Conservation (phyloP, 2,797 vertebrate species). For the Malurus splendens region DNA sequence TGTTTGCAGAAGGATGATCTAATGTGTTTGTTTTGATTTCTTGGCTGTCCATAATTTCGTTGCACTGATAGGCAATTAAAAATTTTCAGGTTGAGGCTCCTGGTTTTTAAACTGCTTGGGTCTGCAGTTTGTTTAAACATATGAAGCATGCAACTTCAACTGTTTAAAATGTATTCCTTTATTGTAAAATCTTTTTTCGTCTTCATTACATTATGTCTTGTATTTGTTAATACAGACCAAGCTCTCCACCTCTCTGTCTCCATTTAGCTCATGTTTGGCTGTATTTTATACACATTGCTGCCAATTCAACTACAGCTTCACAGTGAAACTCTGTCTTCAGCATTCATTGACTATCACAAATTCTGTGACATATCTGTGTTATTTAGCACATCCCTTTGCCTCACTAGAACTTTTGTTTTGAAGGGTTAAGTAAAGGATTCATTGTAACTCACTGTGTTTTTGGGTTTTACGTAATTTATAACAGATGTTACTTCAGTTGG, state of each 20-base stretch:
- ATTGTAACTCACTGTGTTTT: slow-evolving; percentile 29
- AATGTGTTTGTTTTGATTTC: background rate
- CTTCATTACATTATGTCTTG: background rate
- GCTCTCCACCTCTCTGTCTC: background rate
- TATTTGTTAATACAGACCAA: background rate
- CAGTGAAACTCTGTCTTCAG: slow-evolving; percentile 33
- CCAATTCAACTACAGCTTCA: background rate
- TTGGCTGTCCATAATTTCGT: background rate
- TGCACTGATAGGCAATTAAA: background rate
- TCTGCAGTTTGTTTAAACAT: background rate
- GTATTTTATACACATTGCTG: background rate
- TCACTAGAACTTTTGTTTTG: slow-evolving; percentile 33
- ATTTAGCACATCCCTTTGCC: slow-evolving; percentile 27
- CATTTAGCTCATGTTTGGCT: background rate
- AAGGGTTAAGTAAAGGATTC: slow-evolving; percentile 21
- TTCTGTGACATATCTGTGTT: background rate
- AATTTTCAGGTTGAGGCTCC: background rate
- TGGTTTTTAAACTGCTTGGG: background rate
- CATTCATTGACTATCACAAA: background rate
- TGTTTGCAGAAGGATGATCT: background rate
- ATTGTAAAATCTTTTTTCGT: background rate
- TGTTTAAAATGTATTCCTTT: background rate
- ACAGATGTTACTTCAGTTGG: slow-evolving; percentile 41
- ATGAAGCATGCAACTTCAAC: background rate
- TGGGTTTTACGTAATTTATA: slow-evolving; percentile 53